These are phyloP conservation scores for Capreolus pygargus DNA, from an alignment of 2,113 vertebrate species.

Conservation along the genomic window DNA sequence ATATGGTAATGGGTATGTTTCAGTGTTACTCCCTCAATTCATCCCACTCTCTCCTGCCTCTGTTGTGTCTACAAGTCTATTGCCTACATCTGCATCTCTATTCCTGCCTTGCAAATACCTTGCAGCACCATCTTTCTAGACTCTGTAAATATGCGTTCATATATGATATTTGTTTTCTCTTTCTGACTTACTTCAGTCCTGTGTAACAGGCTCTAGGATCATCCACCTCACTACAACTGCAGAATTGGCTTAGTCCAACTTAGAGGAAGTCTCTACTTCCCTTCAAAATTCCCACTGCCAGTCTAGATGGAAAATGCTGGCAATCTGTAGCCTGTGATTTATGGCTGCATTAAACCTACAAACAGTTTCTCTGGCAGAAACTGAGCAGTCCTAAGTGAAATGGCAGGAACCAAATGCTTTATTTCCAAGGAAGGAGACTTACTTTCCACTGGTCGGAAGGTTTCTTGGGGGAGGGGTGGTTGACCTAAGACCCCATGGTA, in stretches of 20 bases:
- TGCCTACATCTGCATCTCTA: neutral
- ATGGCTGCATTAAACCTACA: neutral
- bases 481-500: neutral
- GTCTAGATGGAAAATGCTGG: neutral
- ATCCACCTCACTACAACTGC: neutral
- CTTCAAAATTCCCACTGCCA: neutral
- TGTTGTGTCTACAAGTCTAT: neutral
- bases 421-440: neutral
- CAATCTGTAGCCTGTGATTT: neutral
- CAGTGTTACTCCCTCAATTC: neutral
- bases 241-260: neutral
- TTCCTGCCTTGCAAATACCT: neutral
- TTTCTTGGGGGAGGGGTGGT: neutral
- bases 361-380: neutral
- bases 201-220: neutral
- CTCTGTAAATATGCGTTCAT: neutral
- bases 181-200: neutral
- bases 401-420: neutral
- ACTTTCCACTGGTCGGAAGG: neutral
- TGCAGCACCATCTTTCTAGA: neutral
- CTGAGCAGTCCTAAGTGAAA: neutral
- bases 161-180: neutral
- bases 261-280: neutral
- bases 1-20: neutral
- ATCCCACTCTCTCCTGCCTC: neutral